These are phyloP conservation scores for Meta bourneti DNA, from an alignment of 2,888 invertebrate species.

Conservation along the genomic window DNA sequence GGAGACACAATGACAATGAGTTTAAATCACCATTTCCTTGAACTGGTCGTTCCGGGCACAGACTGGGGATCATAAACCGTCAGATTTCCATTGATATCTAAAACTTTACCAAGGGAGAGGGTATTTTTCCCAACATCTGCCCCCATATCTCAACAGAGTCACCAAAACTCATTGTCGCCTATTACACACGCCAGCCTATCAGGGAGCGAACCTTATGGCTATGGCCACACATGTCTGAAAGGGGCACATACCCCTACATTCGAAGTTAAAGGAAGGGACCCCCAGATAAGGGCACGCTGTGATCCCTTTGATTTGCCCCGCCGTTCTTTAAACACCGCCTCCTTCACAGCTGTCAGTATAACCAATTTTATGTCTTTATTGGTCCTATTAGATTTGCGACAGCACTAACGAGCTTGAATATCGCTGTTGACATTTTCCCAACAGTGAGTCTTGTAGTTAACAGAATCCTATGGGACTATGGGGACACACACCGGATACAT, in stretches of 20 bases:
- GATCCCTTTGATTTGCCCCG: conserved; percentile 70
- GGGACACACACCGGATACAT: background rate
- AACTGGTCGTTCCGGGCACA: conserved; percentile 35
- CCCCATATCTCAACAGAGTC: conserved; percentile 29
- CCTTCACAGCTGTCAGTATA: conserved; percentile 70
- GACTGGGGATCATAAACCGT: conserved; percentile 60
- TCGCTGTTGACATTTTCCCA: conserved; percentile 69
- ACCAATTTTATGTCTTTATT: conserved; percentile 75
- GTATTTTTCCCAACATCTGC: conserved; percentile 50
- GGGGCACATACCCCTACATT: conserved; percentile 38
- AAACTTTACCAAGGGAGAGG: conserved; percentile 43
- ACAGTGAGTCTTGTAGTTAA: conserved; percentile 21
- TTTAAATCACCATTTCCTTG: conserved; percentile 57
- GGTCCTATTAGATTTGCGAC: conserved; percentile 70
- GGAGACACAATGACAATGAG: background rate
- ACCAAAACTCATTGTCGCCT: conserved; percentile 49
- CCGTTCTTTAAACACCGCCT: conserved; percentile 60
- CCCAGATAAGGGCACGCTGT: conserved; percentile 54
- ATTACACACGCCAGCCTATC: conserved; percentile 59
- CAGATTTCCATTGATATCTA: conserved; percentile 64
- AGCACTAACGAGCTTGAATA: conserved; percentile 65
- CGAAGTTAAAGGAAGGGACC: conserved; percentile 47
- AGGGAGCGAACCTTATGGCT: conserved; percentile 52
- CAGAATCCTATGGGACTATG: background rate
- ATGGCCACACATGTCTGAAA: conserved; percentile 17